Conservation (phyloP, 2,888 invertebrate species). For the Luffia ferchaultella region DNA sequence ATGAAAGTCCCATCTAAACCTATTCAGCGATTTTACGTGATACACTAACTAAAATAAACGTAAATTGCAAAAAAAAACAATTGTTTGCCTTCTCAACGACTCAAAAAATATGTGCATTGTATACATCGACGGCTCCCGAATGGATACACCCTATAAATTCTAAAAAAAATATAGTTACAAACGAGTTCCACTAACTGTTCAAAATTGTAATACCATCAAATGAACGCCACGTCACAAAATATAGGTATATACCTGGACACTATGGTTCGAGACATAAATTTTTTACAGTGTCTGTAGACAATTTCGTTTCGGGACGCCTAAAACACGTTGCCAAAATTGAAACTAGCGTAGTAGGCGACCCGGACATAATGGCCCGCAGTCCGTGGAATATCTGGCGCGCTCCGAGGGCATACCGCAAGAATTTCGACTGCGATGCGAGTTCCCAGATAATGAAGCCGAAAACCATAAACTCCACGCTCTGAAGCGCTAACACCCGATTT, state of each 20-base stretch:
- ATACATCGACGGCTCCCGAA: too few relatives aligned
- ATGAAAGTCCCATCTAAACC: too few relatives aligned
- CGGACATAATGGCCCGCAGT: neutral
- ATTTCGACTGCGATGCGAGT: neutral
- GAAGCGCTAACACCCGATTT: neutral
- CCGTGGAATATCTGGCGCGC: neutral
- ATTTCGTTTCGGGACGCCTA: neutral
- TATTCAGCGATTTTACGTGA: too few relatives aligned
- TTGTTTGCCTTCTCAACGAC: too few relatives aligned
- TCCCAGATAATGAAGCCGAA: neutral
- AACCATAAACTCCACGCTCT: neutral
- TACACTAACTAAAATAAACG: too few relatives aligned
- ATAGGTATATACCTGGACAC: neutral
- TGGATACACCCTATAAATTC: too few relatives aligned
- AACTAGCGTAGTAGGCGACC: neutral
- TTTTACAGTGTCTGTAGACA: neutral
- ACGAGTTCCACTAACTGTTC: neutral
- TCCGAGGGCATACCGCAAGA: neutral
- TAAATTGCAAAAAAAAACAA: too few relatives aligned
- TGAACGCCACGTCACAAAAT: neutral
- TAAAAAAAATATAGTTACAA: neutral
- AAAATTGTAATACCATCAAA: neutral
- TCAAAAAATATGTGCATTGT: too few relatives aligned
- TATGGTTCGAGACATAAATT: neutral
- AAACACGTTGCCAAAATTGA: neutral